Base-by-base conservation (phyloP, 1,140 invertebrate species). In the Procambarus virginalis region DNA sequence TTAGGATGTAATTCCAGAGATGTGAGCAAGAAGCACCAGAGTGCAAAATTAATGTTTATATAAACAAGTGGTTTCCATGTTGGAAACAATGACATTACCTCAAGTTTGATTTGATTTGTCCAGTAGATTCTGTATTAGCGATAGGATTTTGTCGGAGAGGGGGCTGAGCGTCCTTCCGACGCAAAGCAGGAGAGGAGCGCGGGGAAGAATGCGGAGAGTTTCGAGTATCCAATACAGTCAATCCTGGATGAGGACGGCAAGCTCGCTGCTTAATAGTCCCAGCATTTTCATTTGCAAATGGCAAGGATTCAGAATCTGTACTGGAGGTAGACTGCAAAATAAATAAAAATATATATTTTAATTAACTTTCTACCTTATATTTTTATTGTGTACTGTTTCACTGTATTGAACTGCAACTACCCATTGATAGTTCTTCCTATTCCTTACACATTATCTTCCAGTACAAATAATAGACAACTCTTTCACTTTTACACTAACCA, bases 211-310 rank as follows among this genome's bases (percentile, higher is more conserved):
- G 81, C 84, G 85, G 60, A 80, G 88, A 89, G 60, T 78, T 83
- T 20, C 88, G 81, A 4, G 81, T 83, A 45, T 89, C 88, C 34
- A 89, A 60, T 17, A 84, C 81, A 20, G 55, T 87, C 58, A 89
- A 64, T 34, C 81, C 88, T 55, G 88, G 88, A 51, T 89, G 88
- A 34, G 88, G 88, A 81, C 93, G 90, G 77, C 92, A 89, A 51
- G 93, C 92, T 89, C 96, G 94, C 92, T 97, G 97, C 93, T 99
- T 98, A 93, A 99, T 99, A 48, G 99, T 99, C 14, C 98, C 99
- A 60, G 98, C 98, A 94, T 99, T 99, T 93, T 99, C 99, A 94
- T 99, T 99, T 89, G 99, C 98, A 94, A 99, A 99, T 68, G 98
- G 98, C 93, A 99, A 96, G 92, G 98, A 98, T 94, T 99, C 98